phyloP scores from a whole-genome alignment of 2,888 invertebrate genomes.

The Caenorhabditis japonica region DNA sequence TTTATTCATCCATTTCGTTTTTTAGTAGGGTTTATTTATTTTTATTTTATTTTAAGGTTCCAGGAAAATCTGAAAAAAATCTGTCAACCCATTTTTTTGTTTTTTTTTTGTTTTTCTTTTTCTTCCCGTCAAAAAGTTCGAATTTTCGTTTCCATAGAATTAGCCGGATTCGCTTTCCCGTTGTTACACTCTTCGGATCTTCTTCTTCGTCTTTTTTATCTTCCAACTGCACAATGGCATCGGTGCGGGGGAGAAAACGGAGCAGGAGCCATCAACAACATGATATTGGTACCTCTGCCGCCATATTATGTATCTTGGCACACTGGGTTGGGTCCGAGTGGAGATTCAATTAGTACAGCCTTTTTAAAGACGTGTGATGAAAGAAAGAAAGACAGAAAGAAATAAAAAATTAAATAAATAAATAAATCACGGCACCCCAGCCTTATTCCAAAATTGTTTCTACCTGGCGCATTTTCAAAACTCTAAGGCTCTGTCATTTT shows the following conservation, averaged over 20 bases:
- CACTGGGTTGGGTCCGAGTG: too few species aligned
- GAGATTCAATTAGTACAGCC: slow-evolving; percentile 21
- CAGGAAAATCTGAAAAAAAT: not conserved
- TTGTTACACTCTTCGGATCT: slow-evolving; percentile 45
- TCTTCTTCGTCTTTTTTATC: too few species aligned
- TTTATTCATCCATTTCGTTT: too few species aligned
- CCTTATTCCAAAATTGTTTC: too few species aligned
- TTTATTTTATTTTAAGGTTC: not conserved
- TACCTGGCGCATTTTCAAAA: too few species aligned
- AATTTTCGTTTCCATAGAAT: slow-evolving; percentile 49
- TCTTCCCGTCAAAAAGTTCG: slow-evolving; percentile 39
- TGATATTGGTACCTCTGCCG: slow-evolving; percentile 32
- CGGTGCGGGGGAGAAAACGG: slow-evolving; percentile 40
- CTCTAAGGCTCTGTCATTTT: too few species aligned
- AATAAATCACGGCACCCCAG: too few species aligned
- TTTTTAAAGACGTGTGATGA: too few species aligned
- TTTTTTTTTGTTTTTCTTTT: slow-evolving; percentile 26
- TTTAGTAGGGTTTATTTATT: too few species aligned
- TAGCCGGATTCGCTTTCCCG: slow-evolving; percentile 18
- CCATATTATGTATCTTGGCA: too few species aligned
- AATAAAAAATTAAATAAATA: too few species aligned
- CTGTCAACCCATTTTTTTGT: slow-evolving; percentile 12
- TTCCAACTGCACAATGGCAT: slow-evolving; percentile 44
- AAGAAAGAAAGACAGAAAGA: too few species aligned
- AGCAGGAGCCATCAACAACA: slow-evolving; percentile 50